Evolutionary conservation across 1,140 invertebrate genomes (phyloP), one percentile per base, ranked within the genome.

Genomic region (Paralvinella palmiformis): DNA sequence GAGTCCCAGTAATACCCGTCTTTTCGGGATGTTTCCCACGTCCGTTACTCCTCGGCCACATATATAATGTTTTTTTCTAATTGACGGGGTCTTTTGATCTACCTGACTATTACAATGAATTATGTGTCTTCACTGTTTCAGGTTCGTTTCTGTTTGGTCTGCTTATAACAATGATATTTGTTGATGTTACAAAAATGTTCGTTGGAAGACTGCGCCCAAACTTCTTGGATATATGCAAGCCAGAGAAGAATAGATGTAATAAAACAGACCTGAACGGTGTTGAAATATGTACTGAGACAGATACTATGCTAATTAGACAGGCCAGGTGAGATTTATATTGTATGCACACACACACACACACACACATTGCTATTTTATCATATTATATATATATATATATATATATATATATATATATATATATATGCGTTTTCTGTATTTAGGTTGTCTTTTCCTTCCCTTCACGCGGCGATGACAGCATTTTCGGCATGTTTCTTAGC

Each of bases 381-480:
- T 24, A 53, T 27, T n/a, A 53, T 13, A 7, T 53, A 15, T 53
- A n/a, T 17, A 7, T 53, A n/a, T n/a, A n/a, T n/a, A n/a, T n/a
- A n/a, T n/a, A n/a, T n/a, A n/a, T n/a, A n/a, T n/a, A n/a, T n/a
- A n/a, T n/a, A n/a, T n/a, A n/a, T n/a, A n/a, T n/a, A n/a, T n/a
- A n/a, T n/a, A n/a, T n/a, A n/a, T n/a, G n/a, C n/a, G n/a, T n/a
- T n/a, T n/a, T 62, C 50, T 56, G 2, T 32, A 72, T 69, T 27
- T 69, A 78, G 76, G 45, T 67, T 67, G 17, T 78, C 75, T 20
- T 77, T 78, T 68, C 75, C 75, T 1, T 75, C 74, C 10, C 63
- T 76, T 62, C 65, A 69, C 37, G 57, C 70, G 29, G 69, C 71
- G 15, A 64, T 75, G 50, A 72, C 75, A 10, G 64, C 72, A 24